Conservation (phyloP, 2,113 vertebrate species). For the Muntiacus reevesi region DNA sequence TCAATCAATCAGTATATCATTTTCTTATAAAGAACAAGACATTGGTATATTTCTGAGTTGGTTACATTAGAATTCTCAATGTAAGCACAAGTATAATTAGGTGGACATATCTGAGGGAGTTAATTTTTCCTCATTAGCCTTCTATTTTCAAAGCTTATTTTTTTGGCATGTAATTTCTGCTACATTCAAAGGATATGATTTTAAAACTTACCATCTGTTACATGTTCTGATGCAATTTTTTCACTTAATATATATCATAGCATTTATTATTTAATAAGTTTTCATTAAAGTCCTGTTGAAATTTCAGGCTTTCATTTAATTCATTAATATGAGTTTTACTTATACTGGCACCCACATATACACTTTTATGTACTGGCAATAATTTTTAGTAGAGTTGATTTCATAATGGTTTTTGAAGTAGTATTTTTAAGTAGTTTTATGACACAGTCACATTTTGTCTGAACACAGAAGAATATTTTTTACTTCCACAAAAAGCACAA, state of each 20-base stretch:
- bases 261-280: not conserved
- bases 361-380: not conserved
- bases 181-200: not conserved
- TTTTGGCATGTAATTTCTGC: constrained; percentile 23
- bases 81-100: not conserved
- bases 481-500: not conserved
- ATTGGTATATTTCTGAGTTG: not conserved
- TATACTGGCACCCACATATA: not conserved
- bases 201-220: constrained; percentile 17
- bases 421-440: not conserved
- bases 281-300: not conserved
- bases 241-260: not conserved
- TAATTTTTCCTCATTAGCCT: not conserved
- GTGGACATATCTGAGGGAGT: not conserved
- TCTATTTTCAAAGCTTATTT: not conserved
- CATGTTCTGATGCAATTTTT: not conserved
- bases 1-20: not conserved
- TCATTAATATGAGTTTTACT: not conserved
- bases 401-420: not conserved
- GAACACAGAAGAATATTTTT: not conserved
- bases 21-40: not conserved
- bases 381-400: not conserved
- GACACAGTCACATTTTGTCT: not conserved
- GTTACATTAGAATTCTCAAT: not conserved
- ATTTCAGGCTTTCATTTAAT: not conserved